Percentiles rank a stretch among this genome's conserved stretches.
Conservation (phyloP, 2,797 vertebrate genomes). For the Eleutherodactylus coqui region DNA sequence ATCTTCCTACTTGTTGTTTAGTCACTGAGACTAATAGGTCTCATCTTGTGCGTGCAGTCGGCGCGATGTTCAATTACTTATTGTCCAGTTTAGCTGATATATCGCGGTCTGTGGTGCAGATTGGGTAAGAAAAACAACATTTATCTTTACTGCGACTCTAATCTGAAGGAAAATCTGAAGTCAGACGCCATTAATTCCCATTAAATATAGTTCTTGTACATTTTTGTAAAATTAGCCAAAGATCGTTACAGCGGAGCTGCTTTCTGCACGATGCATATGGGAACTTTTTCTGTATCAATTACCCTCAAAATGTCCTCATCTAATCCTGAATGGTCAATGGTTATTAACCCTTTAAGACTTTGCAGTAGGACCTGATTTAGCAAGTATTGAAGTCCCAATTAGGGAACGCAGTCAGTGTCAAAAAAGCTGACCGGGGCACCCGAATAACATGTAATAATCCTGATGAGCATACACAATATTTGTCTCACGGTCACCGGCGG, state of each 20-base stretch:
- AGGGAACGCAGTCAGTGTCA: no score
- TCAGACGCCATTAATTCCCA: not conserved
- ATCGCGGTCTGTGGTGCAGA: not conserved
- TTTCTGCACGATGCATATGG: not conserved
- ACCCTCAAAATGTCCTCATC: not conserved
- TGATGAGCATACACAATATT: no score
- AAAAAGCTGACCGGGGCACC: no score
- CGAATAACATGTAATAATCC: no score
- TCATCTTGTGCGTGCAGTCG: not conserved
- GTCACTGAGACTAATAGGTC: not conserved
- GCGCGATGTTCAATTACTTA: conserved; percentile 3
- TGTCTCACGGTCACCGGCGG: no score
- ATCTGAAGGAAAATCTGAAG: not conserved
- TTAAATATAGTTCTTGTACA: not conserved
- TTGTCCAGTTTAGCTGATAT: conserved; percentile 29
- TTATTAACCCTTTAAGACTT: no score
- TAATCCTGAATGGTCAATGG: no score
- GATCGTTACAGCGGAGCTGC: not conserved
- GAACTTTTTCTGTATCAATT: not conserved
- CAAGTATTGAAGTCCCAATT: no score
- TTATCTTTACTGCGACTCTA: not conserved
- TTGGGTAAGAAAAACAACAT: not conserved
- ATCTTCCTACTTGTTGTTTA: not conserved
- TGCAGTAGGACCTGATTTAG: no score
- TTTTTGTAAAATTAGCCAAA: not conserved